These are phyloP conservation scores for Neomicropteryx cornuta DNA, from an alignment of 1,140 invertebrate genomes.

Conservation along the genomic window DNA sequence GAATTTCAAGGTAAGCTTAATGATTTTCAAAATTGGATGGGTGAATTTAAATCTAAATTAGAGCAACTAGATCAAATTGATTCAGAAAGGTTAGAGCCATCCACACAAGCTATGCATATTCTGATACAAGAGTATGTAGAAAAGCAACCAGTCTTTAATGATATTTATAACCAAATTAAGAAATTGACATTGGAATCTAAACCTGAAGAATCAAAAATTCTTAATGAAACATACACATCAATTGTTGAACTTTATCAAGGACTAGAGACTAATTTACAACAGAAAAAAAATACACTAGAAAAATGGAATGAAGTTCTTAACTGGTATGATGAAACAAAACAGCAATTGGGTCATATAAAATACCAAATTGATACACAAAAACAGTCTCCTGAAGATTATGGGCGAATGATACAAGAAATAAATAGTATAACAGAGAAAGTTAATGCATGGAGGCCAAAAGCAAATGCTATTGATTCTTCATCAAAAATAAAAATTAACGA, in stretches of 20 bases:
- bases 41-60: constrained; percentile 59
- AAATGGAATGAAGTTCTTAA: constrained; percentile 74
- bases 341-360: constrained; percentile 68
- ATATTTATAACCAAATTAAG: constrained; percentile 74
- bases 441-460: constrained; percentile 54
- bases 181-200: constrained; percentile 55
- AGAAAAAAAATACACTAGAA: constrained; percentile 64
- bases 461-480: constrained; percentile 53
- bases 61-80: constrained; percentile 70
- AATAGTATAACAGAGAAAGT: constrained; percentile 52
- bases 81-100: constrained; percentile 65
- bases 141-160: constrained; percentile 59
- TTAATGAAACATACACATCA: constrained; percentile 62
- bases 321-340: constrained; percentile 71
- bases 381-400: constrained; percentile 50
- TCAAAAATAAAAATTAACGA: constrained; percentile 56
- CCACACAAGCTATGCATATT: constrained; percentile 66
- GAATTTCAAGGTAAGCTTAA: constrained; percentile 75
- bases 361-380: constrained; percentile 68
- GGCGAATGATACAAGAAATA: constrained; percentile 54
- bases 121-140: constrained; percentile 72
- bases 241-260: constrained; percentile 66
- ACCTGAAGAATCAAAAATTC: constrained; percentile 55
- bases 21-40: constrained; percentile 78
- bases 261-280: constrained; percentile 60